Base-by-base conservation (phyloP, 1,140 invertebrate genomes). In the Hylyphantes graminicola region DNA sequence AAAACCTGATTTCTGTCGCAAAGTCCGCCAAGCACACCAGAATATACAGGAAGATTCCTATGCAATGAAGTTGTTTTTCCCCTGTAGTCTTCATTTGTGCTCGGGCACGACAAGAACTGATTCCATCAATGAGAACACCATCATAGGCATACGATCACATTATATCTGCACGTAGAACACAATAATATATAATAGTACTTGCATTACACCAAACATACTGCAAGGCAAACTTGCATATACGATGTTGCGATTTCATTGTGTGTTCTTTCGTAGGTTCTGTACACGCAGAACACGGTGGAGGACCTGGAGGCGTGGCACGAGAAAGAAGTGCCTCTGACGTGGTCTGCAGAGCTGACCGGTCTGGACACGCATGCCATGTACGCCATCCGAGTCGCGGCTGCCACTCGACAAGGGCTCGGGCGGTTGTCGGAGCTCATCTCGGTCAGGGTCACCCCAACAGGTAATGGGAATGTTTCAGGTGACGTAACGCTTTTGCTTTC, bases 361-460 rank as follows among this genome's bases (percentile, higher is more conserved):
- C 91, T 99, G 50, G 96, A 98, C 87, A 95, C 95, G 87, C 95
- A 95, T 88, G 94, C 95, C 4, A 94, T 96, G 86, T 99, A 99
- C 89, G 96, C 96, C 7, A 94, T 99, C 74, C 94, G 95, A 4
- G 96, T 99, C 0, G 96, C 96, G 51, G 95, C 95, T 0, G 92
- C 93, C 83, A 96, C 95, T 21, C 93, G 94, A 85, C 82, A 90
- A 87, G 91, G 91, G 13, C 87, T 92, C 50, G 92, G 92, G 17
- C 88, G 91, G 59, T 86, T 92, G 4, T 92, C 92, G 7, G 90
- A 91, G 94, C 89, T 93, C 93, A 90, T 91, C 0, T 95, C 94
- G 7, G 96, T 97, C 95, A 95, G 9, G 94, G 97, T 90, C 4
- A 86, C 85, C 15, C 88, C 88, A 7, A 87, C 86, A 59, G 87